Evolutionary conservation across 1,140 invertebrate species (phyloP), one percentile per base, ranked within the genome.

Genomic region (Bombus balteatus): DNA sequence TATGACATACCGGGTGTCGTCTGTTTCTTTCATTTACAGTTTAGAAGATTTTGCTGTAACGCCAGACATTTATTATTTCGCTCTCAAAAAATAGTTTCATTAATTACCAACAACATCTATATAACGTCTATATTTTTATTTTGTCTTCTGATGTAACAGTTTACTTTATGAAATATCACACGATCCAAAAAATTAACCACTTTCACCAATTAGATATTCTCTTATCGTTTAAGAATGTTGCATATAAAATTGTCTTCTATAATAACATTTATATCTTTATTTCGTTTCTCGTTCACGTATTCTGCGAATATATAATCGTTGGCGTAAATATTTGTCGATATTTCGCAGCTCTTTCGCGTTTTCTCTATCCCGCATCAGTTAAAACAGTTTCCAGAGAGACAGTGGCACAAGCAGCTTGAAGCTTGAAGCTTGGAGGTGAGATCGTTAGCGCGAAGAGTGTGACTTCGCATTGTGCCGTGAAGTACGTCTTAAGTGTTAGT

Each of bases 381-480:
- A 66, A 53, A 57, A 72, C 71, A 41, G 41, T 81, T 59, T 81
- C 28, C 77, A 74, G 59, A 59, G 59, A 59, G 62, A 83, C 76
- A 34, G 22, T 12, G 74, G 57, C 6, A 43, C 59, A 39, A 76
- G 72, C 65, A 73, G 78, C 65, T 70, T 62, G 47, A 78, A 86
- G 47, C 83, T 87, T 70, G 72, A 81, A 86, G 47, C 81, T 87
- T 43, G 70, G 41, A 93, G 91, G 94, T 93, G 93, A 93, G 93
- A 94, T 95, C 88, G 94, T 95, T 95, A 95, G 94, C 93, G 89
- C 94, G 87, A 87, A 92, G 93, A 92, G 94, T 92, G 94, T 88
- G 91, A 94, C 92, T 92, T 91, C 72, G 89, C 92, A 94, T 94
- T 95, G 94, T 95, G 91, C 85, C 91, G 89, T 87, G 85, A 92